Evolutionary conservation across 2,888 invertebrate species (phyloP), one percentile per base, ranked within the genome.

Genomic region (Chloroclysta siterata): DNA sequence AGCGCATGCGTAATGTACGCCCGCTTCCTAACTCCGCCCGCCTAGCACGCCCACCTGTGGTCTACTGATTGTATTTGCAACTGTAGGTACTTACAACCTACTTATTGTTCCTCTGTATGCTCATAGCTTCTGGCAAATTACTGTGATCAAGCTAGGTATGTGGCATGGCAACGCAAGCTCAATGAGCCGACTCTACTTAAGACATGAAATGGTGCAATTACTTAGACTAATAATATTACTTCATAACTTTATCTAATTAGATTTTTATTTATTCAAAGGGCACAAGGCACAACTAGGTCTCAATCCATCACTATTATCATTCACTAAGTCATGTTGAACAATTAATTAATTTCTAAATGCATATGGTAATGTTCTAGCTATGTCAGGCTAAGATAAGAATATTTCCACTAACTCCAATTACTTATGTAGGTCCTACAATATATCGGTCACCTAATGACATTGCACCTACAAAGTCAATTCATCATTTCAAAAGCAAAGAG

Each of bases 41-140:
- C 73, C 78, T 73, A 74, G 71, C 70, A 88, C 92, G 90, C 91
- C 91, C 91, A 91, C 90, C 89, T 89, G 90, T 89, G 83, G 87
- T 86, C 78, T 83, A 79, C 82, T 82, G 77, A 66, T 75, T 68
- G 77, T 66, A 63, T 61, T 71, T 63, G 77, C 80, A 77, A 80
- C 74, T 59, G 50, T 61, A 65, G 60, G 75, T 72, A 77, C 79
- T 79, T 86, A 41, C 41, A 57, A 42, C 15, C 41, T 47, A 77
- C 8, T 58, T 41, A 55, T 44, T 60, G 42, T 44, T 51, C 48
- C 6, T 60, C 50, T 44, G 15, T 28, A 54, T 50, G 54, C 36
- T 44, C 46, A 44, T 55, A 52, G 44, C 46, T 28, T 52, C 28
- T 50, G 36, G 29, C 46, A 50, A 46, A 36, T 7, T 36, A 4